phyloP scores from a whole-genome alignment of 2,888 invertebrate genomes.

The Polydrusus pterygomalis region DNA sequence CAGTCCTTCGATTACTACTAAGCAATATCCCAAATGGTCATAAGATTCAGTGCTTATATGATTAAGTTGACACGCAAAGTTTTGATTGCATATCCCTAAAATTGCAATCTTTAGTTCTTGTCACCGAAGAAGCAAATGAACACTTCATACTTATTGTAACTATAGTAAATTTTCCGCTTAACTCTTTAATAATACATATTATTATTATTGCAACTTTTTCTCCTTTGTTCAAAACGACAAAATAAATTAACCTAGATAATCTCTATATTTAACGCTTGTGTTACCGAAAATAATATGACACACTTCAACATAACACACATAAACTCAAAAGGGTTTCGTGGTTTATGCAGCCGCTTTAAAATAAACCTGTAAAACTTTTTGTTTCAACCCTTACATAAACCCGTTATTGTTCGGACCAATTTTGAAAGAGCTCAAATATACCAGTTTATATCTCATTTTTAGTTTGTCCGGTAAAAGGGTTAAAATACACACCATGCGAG shows the following conservation, averaged over 20 bases:
- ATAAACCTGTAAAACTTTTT: background rate
- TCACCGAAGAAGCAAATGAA: too few relatives aligned
- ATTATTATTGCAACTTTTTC: too few relatives aligned
- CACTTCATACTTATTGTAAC: too few relatives aligned
- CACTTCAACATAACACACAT: background rate
- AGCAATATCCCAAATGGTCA: too few relatives aligned
- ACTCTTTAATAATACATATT: too few relatives aligned
- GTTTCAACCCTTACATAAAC: background rate
- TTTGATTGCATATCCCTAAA: too few relatives aligned
- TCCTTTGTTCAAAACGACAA: background rate
- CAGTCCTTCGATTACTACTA: too few relatives aligned
- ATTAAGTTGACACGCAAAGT: too few relatives aligned
- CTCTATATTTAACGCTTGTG: background rate
- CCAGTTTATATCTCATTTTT: background rate
- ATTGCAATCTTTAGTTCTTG: too few relatives aligned
- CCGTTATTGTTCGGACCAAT: background rate
- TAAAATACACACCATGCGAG: background rate
- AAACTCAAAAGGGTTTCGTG: background rate
- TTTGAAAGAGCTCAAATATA: background rate
- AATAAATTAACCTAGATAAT: background rate
- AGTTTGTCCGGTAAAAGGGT: background rate
- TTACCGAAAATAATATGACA: background rate
- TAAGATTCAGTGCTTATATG: too few relatives aligned
- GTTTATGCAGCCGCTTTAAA: background rate
- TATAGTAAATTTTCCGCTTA: too few relatives aligned